Base-by-base conservation (phyloP, 2,113 vertebrate genomes). In the Baryphthengus martii region DNA sequence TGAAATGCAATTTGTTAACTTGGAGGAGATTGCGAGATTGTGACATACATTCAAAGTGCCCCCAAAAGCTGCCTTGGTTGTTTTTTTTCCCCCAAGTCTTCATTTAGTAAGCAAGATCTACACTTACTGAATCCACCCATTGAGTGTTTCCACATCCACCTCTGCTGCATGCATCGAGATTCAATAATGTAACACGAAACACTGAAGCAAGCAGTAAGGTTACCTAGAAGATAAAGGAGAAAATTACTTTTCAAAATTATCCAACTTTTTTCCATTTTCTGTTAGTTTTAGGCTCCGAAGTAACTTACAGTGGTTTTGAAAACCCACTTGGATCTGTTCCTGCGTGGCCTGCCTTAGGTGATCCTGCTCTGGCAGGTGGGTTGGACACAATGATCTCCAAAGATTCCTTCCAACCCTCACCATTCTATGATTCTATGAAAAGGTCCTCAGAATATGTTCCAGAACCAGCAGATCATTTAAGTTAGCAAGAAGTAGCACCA, bases 1-100 rank as follows among this genome's bases (percentile, higher is more conserved):
- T 89, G 62, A 96, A 96, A 93, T 79, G 63, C 63, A 88, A 76
- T 96, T 92, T 92, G 84, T 95, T 97, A 93, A 90, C 96, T 94
- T 96, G 83, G 87, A 93, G 66, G 53, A 87, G 66, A 63, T 87
- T 85, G 71, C 75, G 85, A 90, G 40, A 95, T 84, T 11, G 26
- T 95, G 91, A 89, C 52, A 70, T 47, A 91, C 53, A 91, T 88
- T 93, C 94, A 74, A 88, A 95, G 19, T 56, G 52, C 53, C 6
- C 40, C 37, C n/a, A 39, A 71, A 45, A 77, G 55, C 55, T 82
- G 37, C 42, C 87, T 87, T 73, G 58, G 44, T 42, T 0, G 7
- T 5, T 45, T 82, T 81, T 45, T 12, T 7, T 0, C 14, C 17
- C 21, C 33, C n/a, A 8, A 81, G 52, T 58, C 56, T 84, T 63